Base-by-base conservation (phyloP, 2,797 vertebrate species). In the Euphonia xanthogaster region DNA sequence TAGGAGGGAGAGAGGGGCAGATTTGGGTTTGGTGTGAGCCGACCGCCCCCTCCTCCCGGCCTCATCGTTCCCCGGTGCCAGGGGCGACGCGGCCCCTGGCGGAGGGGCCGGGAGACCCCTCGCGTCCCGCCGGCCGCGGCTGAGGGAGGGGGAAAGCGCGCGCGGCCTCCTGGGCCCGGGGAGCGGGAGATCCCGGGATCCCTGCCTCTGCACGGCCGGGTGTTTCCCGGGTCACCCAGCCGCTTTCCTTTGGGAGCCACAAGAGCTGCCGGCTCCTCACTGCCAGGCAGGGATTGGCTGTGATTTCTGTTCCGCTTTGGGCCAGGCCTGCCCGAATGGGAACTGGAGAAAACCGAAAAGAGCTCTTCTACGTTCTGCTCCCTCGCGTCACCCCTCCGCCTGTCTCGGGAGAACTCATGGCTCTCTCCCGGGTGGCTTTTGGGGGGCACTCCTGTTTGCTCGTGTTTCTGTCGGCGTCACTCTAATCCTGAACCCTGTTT, bases 71-170 rank as follows among this genome's bases (percentile, higher is more conserved):
- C 9, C 17, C 28, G 42, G 37, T 14, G 42, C 47, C 17, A 11
- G 35, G 51, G 65, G 81, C 55, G 39, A 10, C 27, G 68, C 58
- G 40, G 89, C 63, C 95, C 90, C 44, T 94, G 92, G 28, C 12
- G 27, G 31, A 51, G 45, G 22, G 55, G n/a, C 35, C 12, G 31
- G 61, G 55, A 62, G 91, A 65, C 86, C 79, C 93, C 62, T 85
- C 3, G 37, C 18, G 31, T 16, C 0, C 11, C 28, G 48, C 20
- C 12, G 61, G 40, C 24, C 39, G 61, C 25, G 57, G 25, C 28
- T 33, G 73, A 45, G 48, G 55, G 65, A 24, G 73, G 67, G 30
- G 31, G 47, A 2, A 4, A 1, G 15, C 23, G 40, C 2, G n/a
- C 13, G 45, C 16, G 60, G 77, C 35, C 58, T 55, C 28, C 21